Evolutionary conservation across 2,797 vertebrate species (phyloP).

Genomic region (Cryptoblepharus egeriae): DNA sequence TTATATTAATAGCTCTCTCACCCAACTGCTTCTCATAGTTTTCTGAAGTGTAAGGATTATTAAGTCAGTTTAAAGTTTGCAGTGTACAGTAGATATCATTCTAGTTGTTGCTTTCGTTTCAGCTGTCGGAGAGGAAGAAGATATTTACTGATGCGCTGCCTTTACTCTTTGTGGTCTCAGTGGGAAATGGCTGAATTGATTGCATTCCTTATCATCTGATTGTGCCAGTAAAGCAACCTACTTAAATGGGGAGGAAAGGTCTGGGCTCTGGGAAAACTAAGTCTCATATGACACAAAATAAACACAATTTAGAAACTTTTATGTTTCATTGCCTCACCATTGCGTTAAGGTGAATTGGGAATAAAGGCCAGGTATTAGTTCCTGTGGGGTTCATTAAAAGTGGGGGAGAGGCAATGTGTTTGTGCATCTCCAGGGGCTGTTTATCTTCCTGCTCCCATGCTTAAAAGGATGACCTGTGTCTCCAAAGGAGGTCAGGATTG

Average conservation of each 20-base stretch:
- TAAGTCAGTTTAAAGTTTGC: not conserved
- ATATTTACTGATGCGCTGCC: not conserved
- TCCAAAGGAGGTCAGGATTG: constrained; percentile 20
- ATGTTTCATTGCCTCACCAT: not conserved
- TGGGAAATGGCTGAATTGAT: too few species aligned
- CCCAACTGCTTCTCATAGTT: not conserved
- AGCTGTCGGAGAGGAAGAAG: not conserved
- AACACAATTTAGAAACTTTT: not conserved
- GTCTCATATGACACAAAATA: too few species aligned
- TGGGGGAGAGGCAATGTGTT: constrained; percentile 12
- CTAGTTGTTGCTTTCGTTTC: not conserved
- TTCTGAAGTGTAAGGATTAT: not conserved
- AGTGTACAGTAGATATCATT: not conserved
- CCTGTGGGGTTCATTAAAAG: not conserved
- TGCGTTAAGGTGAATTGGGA: not conserved
- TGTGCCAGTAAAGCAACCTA: too few species aligned
- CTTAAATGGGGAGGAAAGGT: too few species aligned
- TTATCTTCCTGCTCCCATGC: not conserved
- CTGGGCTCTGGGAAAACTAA: too few species aligned
- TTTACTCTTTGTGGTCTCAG: too few species aligned
- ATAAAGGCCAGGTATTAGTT: not conserved
- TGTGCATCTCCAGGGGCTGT: constrained; percentile 15
- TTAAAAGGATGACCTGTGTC: constrained; percentile 8
- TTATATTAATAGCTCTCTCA: not conserved
- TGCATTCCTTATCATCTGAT: too few species aligned